These are phyloP conservation scores for Isurus oxyrinchus DNA, from an alignment of 2,113 vertebrate genomes.

Conservation along the genomic window DNA sequence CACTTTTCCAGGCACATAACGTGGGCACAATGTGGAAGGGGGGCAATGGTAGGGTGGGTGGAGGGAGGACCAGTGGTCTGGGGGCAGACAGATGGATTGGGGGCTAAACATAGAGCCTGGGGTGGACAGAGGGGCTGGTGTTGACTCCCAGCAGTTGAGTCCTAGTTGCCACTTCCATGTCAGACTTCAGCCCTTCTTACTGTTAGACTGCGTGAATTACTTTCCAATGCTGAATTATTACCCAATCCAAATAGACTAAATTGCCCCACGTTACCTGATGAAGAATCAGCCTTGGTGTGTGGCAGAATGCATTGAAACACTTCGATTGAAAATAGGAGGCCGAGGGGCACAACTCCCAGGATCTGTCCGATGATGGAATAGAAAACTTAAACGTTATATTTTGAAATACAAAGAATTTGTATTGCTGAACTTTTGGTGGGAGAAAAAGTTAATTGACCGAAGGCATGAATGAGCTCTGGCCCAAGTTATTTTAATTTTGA, in stretches of 20 bases:
- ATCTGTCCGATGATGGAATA: neutral
- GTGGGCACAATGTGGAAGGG: too few relatives aligned
- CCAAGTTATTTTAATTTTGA: neutral
- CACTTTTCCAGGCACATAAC: neutral
- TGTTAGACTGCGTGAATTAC: neutral
- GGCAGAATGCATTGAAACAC: neutral
- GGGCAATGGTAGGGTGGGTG: too few relatives aligned
- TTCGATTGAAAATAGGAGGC: neutral
- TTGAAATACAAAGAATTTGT: neutral
- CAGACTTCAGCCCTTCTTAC: neutral
- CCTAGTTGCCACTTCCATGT: neutral
- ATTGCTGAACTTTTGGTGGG: neutral
- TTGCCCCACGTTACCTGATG: neutral
- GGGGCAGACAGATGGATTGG: too few relatives aligned
- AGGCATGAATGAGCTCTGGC: neutral
- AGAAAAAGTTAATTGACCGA: neutral
- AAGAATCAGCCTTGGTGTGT: neutral
- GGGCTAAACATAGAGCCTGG: too few relatives aligned
- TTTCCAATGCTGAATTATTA: neutral
- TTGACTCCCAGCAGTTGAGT: neutral
- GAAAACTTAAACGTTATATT: neutral
- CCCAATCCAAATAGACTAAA: neutral
- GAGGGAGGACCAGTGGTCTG: too few relatives aligned
- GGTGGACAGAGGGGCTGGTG: neutral
- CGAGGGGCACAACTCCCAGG: neutral